Base-by-base conservation (phyloP, 2,797 vertebrate species). In the Cryptoprocta ferox region DNA sequence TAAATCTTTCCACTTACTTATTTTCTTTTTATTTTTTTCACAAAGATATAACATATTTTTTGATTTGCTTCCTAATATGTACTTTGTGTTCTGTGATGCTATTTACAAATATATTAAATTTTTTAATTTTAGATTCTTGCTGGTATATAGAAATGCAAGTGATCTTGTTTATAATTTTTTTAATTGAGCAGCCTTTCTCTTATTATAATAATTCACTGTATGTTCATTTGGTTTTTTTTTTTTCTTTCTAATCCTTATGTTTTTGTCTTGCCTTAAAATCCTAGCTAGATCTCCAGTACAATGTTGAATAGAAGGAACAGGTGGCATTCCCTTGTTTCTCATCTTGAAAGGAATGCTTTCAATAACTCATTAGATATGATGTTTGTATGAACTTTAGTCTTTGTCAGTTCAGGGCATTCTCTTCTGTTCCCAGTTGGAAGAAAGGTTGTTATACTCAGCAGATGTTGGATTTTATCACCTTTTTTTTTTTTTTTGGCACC, bases 321-420 rank as follows among this genome's bases (percentile, higher is more conserved):
- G 35, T 32, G 59, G n/a, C 68, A 42, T 50, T 70, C 70, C 15
- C 68, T 82, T 59, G 16, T 66, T 71, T 32, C 37, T 89, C 26
- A n/a, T 66, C 61, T 70, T 71, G 26, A 71, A 71, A 88, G 63
- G 21, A 89, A 39, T 61, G 79, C 37, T 84, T 79, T 78, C 37
- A 70, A 4, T 32, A 48, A 10, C 50, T 95, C 7, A 83, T 63
- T 71, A 61, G 7, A 24, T 83, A 48, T 32, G 39, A 73, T 63
- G n/a, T 79, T 87, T 87, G 30, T 73, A 15, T 48, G 39, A 61
- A 39, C 78, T 95, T 88, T 91, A 65, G 28, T 95, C n/a, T 59
- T 80, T 66, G 45, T 66, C 39, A 56, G 39, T 48, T 70, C 61
- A 50, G 63, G 63, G 50, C 18, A 26, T 79, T 73, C 48, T 91